phyloP scores from a whole-genome alignment of 1,140 invertebrate genomes.

The Drosophila varians region DNA sequence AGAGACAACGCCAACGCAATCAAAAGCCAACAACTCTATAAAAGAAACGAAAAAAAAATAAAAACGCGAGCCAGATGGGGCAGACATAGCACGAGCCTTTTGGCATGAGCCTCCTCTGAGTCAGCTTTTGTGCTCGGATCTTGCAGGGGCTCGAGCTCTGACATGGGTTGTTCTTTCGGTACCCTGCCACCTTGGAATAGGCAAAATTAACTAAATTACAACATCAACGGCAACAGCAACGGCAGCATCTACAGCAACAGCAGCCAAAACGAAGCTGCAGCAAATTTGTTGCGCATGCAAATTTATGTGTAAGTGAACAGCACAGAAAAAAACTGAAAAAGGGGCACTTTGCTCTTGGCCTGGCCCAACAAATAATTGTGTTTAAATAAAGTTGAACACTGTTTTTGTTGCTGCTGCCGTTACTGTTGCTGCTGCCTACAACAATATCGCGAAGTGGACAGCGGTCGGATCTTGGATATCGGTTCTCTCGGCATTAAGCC shows the following conservation, averaged over 20 bases:
- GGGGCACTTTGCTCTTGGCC: conserved; percentile 50
- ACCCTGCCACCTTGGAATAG: conserved; percentile 78
- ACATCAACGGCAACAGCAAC: conserved; percentile 59
- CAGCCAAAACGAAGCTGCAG: conserved; percentile 50
- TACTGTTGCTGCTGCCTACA: conserved; percentile 26
- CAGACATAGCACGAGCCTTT: conserved; percentile 69
- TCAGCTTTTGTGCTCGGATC: conserved; percentile 8
- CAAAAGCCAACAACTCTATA: conserved; percentile 73
- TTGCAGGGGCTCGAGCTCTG: conserved; percentile 32
- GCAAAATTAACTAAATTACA: conserved; percentile 83
- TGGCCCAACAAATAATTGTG: conserved; percentile 75
- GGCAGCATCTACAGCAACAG: conserved; percentile 22
- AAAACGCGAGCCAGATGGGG: conserved; percentile 26
- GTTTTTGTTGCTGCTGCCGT: conserved; percentile 30
- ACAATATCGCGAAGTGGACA: conserved; percentile 40
- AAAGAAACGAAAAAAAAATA: conserved; percentile 40
- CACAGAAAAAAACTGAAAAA: conserved; percentile 34
- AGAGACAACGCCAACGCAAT: conserved; percentile 68
- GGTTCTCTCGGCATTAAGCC: conserved; percentile 69
- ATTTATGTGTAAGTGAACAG: conserved; percentile 81
- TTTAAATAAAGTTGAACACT: conserved; percentile 73
- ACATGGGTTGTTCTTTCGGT: conserved; percentile 55
- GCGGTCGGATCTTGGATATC: conserved; percentile 50
- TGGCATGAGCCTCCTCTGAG: conserved; percentile 49
- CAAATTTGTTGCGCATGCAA: conserved; percentile 82